Percentiles rank a stretch among this genome's conserved stretches.
Evolutionary conservation across 2,797 vertebrate species (phyloP).

Genomic region (Acanthiza pusilla): DNA sequence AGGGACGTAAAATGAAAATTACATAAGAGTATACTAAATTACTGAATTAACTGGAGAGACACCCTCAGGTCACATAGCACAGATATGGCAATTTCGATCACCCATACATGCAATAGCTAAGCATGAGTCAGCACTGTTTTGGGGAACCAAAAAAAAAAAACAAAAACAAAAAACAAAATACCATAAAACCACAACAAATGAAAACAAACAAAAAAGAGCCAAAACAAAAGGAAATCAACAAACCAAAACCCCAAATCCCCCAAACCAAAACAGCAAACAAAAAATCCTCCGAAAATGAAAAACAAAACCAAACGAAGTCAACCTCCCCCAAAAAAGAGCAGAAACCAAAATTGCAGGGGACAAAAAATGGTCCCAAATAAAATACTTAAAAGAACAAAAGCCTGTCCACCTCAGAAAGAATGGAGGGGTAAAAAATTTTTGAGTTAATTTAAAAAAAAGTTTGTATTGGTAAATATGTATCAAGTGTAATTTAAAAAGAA

Average conservation of each 20-base stretch:
- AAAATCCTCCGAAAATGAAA: not conserved
- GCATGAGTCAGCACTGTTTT: too few species aligned
- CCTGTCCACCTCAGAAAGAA: not conserved
- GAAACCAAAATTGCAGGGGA: not conserved
- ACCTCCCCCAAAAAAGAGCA: not conserved
- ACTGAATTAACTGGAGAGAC: too few species aligned
- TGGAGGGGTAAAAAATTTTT: not conserved
- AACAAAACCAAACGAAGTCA: not conserved
- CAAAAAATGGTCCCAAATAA: not conserved
- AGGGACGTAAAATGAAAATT: too few species aligned
- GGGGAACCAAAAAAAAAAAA: too few species aligned
- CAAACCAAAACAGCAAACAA: not conserved
- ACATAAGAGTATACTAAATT: too few species aligned
- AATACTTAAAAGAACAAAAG: not conserved
- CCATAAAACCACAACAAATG: not conserved
- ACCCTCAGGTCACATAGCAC: too few species aligned
- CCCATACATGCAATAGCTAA: too few species aligned
- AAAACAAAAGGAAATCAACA: not conserved
- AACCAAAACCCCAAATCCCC: not conserved
- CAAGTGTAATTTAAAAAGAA: not conserved
- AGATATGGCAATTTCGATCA: too few species aligned
- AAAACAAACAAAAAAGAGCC: not conserved
- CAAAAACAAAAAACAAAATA: not conserved
- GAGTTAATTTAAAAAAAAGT: accelerated
- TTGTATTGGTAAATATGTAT: not conserved